Conservation (phyloP, 2,113 vertebrate genomes). For the Thermophis baileyi region DNA sequence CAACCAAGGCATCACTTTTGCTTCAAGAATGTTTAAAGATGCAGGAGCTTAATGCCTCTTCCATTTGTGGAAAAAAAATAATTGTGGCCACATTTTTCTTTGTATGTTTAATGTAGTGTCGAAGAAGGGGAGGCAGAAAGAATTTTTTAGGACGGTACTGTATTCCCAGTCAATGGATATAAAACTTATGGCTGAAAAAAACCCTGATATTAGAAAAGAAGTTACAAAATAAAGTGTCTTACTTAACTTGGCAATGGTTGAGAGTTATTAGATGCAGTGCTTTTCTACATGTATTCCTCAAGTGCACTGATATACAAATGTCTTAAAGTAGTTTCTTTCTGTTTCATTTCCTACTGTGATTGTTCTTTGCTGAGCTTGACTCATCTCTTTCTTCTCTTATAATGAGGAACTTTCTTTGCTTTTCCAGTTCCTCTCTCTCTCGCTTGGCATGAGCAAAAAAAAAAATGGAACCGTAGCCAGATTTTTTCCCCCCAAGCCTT, state of each 20-base stretch:
- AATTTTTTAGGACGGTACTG: neutral
- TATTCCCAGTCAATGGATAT: neutral
- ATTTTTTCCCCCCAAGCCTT: neutral
- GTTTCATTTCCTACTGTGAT: neutral
- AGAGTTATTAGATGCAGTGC: neutral
- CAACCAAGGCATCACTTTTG: neutral
- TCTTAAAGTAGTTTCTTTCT: neutral
- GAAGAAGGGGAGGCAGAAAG: neutral
- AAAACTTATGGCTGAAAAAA: neutral
- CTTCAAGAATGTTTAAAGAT: neutral
- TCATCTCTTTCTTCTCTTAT: neutral
- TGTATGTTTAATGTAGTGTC: neutral
- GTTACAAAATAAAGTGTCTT: neutral
- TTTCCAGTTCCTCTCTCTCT: neutral
- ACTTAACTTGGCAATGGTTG: neutral
- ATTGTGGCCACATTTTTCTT: neutral
- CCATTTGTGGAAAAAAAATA: neutral
- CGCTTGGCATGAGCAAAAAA: neutral
- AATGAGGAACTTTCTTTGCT: neutral
- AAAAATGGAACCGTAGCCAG: neutral
- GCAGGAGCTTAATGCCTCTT: neutral
- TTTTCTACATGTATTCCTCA: neutral
- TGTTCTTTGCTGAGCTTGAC: neutral
- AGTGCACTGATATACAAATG: neutral
- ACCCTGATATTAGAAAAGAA: neutral